Percentiles rank a stretch among this genome's conserved stretches.
Evolutionary conservation across 2,888 invertebrate genomes (phyloP).

Genomic region (Sthenelais limicola): DNA sequence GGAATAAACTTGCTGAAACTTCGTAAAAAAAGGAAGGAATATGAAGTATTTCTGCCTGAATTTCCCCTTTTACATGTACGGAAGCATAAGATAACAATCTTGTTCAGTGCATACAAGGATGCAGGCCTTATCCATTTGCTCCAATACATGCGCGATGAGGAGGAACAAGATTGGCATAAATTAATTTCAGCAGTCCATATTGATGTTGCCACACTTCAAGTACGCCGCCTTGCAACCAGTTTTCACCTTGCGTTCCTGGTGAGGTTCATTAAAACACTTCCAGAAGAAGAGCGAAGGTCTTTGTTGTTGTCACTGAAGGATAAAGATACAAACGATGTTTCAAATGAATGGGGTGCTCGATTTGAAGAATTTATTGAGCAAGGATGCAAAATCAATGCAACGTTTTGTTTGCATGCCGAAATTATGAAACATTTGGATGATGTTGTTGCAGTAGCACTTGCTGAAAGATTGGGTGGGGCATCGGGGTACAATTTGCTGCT

Average conservation of each 20-base stretch:
- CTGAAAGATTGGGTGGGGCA: slow-evolving; percentile 49
- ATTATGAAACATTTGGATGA: slow-evolving; percentile 51
- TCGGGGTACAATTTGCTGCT: slow-evolving; percentile 48
- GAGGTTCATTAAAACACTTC: not conserved
- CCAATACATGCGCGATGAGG: slow-evolving; percentile 16
- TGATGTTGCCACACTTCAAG: not conserved
- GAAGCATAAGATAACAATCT: slow-evolving; percentile 6
- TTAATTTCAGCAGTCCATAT: slow-evolving; percentile 3
- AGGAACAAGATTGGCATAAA: slow-evolving; percentile 15
- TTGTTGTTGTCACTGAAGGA: not conserved
- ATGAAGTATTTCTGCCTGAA: slow-evolving; percentile 42
- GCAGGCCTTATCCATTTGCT: slow-evolving; percentile 13
- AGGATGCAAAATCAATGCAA: slow-evolving; percentile 15
- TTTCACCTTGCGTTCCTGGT: slow-evolving; percentile 8
- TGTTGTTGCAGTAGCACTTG: slow-evolving; percentile 44
- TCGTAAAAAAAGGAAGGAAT: slow-evolving; percentile 15
- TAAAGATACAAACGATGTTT: not conserved
- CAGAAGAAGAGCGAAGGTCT: not conserved
- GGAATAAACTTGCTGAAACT: slow-evolving; percentile 45
- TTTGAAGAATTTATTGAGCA: not conserved
- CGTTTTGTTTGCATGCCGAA: slow-evolving; percentile 47
- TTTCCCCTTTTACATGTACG: not conserved
- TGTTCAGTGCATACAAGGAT: slow-evolving; percentile 17
- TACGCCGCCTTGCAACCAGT: slow-evolving; percentile 33
- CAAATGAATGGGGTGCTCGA: not conserved